Percentiles rank a stretch among this genome's conserved stretches.
Evolutionary conservation across 2,113 vertebrate species (phyloP).

Genomic region (Vulpes lagopus): DNA sequence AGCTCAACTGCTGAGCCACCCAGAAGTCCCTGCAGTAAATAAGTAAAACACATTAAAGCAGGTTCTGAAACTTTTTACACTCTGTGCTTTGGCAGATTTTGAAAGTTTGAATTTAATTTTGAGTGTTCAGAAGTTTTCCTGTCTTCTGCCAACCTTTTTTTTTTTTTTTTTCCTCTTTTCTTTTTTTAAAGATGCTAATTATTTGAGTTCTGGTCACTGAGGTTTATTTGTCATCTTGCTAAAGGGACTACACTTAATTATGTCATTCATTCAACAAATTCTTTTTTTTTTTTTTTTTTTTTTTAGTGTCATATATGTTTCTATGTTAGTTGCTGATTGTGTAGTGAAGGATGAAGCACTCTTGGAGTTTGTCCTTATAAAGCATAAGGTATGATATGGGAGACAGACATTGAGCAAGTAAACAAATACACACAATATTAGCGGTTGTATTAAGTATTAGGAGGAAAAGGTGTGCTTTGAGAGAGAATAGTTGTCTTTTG

Average conservation of each 20-base stretch:
- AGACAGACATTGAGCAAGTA: background rate
- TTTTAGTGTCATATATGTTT: background rate
- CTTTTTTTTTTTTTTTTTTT: background rate
- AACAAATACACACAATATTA: background rate
- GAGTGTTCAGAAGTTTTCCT: background rate
- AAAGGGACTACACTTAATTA: background rate
- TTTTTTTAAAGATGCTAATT: background rate
- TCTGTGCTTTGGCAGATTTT: background rate
- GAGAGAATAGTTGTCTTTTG: background rate
- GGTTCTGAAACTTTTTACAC: background rate
- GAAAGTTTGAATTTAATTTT: slow-evolving; percentile 21
- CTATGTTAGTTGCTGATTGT: background rate
- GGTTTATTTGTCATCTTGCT: background rate
- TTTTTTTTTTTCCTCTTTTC: slow-evolving; percentile 29
- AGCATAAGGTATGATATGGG: background rate
- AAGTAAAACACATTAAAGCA: background rate
- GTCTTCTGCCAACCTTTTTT: background rate
- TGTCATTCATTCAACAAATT: background rate
- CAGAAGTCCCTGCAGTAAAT: background rate
- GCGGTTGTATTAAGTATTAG: background rate
- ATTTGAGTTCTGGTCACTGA: background rate
- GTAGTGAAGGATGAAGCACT: background rate
- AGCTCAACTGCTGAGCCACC: no score
- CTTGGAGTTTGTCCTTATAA: background rate
- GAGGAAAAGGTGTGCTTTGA: background rate